Evolutionary conservation across 2,797 vertebrate species (phyloP).

Genomic region (Chrosomus eos): DNA sequence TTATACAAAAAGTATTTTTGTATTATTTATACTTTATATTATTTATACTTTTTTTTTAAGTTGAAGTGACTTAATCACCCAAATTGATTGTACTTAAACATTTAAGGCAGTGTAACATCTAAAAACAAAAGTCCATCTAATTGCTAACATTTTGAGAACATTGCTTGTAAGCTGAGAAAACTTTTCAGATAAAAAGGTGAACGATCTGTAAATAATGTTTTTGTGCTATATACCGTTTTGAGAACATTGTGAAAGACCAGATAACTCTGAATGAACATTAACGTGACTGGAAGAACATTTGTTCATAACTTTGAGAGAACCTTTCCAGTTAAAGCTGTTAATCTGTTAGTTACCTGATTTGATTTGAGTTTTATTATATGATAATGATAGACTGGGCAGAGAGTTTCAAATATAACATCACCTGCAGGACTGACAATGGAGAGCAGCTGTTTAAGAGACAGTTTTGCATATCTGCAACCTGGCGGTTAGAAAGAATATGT

Average conservation of each 20-base stretch:
- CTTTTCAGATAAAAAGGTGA: neutral
- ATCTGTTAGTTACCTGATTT: neutral
- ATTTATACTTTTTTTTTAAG: too few species aligned
- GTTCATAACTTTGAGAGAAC: neutral
- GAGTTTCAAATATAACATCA: neutral
- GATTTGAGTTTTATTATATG: slow-evolving; percentile 4
- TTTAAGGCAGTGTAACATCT: neutral
- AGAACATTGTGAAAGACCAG: neutral
- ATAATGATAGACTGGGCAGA: neutral
- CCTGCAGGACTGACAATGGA: neutral
- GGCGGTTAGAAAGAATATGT: neutral
- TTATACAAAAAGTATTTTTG: too few species aligned
- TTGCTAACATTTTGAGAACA: too few species aligned
- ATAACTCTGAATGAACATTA: neutral
- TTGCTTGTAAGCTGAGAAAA: too few species aligned
- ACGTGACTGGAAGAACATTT: neutral
- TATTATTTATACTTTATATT: too few species aligned
- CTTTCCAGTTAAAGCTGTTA: neutral
- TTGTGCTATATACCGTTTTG: neutral
- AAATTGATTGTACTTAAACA: too few species aligned
- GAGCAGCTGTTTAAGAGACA: neutral
- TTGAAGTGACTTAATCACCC: too few species aligned
- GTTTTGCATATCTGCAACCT: slow-evolving; percentile 15
- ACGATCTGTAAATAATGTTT: neutral
- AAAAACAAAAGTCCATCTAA: neutral